Evolutionary conservation across 2,888 invertebrate species (phyloP), one percentile per base, ranked within the genome.

Genomic region (Herminia tarsipennalis): DNA sequence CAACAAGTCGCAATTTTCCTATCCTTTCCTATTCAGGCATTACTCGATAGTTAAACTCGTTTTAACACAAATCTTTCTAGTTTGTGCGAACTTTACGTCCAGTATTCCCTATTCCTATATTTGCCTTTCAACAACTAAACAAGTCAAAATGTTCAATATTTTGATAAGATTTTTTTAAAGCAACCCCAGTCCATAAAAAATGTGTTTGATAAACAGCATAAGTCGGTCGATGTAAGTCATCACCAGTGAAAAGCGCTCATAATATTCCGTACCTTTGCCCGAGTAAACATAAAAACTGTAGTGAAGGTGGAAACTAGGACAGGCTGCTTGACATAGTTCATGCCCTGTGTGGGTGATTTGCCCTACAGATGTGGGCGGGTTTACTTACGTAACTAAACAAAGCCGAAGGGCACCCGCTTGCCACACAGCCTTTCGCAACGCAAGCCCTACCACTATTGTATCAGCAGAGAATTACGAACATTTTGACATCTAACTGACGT

Each of bases 381-480:
- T 69, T 59, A 60, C 75, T 76, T 86, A 87, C 88, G 88, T 87
- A 88, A 90, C 77, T 71, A 79, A 81, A 81, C 82, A 81, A 80
- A 80, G 73, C 76, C 81, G 86, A 90, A 90, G 89, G 90, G 89
- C 88, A 78, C 69, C 77, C 78, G 83, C 83, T 88, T 83, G 75
- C 84, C 63, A 73, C 80, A 83, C 59, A 68, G 54, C 70, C 73
- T 88, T 87, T 87, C 83, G 81, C 78, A 87, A 86, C 68, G 56
- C 56, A 70, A 67, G 79, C 79, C 82, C 81, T 84, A 74, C 66
- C 70, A 77, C 70, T 73, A 70, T 69, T 66, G 74, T 68, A 65
- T n/a, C n/a, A n/a, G n/a, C n/a, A 62, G 56, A 51, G 36, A 55
- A 45, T 55, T 61, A 60, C 51, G 37, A 60, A 65, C 56, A 52